phyloP scores from a whole-genome alignment of 37 sponge, comb jelly and placozoan genomes.

The Mnemiopsis leidyi region DNA sequence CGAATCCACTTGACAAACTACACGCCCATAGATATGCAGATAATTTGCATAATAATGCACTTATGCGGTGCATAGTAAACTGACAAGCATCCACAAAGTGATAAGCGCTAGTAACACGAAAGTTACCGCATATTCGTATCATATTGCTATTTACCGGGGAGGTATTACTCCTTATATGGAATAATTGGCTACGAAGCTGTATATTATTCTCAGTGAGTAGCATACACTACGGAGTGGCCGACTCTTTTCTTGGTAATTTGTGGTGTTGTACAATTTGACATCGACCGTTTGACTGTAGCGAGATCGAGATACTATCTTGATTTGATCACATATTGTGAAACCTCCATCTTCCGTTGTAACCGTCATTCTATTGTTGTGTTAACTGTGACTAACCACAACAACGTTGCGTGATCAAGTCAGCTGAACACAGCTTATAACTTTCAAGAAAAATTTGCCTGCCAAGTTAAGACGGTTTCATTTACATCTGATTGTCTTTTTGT shows the following conservation, averaged over 20 bases:
- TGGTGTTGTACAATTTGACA: neutral
- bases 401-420: neutral
- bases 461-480: too few species aligned
- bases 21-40: neutral
- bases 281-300: too few species aligned
- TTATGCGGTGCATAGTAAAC: neutral
- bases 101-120: neutral
- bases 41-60: too few species aligned
- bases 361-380: too few species aligned
- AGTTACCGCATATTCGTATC: neutral
- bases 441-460: too few species aligned
- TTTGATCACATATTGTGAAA: too few species aligned
- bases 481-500: too few species aligned
- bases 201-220: neutral
- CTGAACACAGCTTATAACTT: too few species aligned
- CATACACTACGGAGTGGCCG: neutral
- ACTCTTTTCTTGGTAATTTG: neutral
- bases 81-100: neutral
- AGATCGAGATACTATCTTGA: too few species aligned
- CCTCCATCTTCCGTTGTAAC: neutral
- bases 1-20: neutral
- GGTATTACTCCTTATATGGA: neutral
- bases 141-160: neutral
- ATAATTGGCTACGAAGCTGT: neutral
- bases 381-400: neutral